Evolutionary conservation across 2,888 invertebrate genomes (phyloP).

Genomic region (Cataglyphis rosenhaueri): DNA sequence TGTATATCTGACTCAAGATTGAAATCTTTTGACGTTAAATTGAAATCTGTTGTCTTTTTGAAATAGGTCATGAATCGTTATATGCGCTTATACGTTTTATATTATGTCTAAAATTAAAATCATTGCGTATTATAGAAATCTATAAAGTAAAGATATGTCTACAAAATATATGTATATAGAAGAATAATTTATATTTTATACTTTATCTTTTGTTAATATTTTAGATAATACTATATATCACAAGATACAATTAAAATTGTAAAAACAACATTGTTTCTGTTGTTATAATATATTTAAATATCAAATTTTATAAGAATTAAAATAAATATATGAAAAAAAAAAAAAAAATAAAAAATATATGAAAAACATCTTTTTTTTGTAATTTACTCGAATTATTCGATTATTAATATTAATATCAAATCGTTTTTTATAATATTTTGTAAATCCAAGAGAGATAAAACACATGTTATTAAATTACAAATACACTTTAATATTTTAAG

Average conservation of each 20-base stretch:
- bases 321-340: not conserved
- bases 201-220: not conserved
- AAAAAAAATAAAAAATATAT: not conserved
- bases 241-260: not conserved
- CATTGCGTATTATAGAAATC: not conserved
- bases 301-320: not conserved
- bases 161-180: not conserved
- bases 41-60: not conserved
- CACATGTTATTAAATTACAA: not conserved
- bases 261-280: not conserved
- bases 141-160: not conserved
- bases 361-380: not conserved
- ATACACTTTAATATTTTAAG: not conserved
- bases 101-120: not conserved
- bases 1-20: constrained; percentile 20
- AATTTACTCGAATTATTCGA: not conserved
- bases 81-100: not conserved
- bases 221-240: not conserved
- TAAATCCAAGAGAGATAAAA: not conserved
- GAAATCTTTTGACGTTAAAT: not conserved
- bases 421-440: not conserved
- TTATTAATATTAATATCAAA: not conserved
- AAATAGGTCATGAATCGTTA: not conserved
- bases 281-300: not conserved
- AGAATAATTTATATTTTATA: not conserved